Evolutionary conservation across 2,888 invertebrate species (phyloP), one percentile per base, ranked within the genome.

Genomic region (Erannis defoliaria): DNA sequence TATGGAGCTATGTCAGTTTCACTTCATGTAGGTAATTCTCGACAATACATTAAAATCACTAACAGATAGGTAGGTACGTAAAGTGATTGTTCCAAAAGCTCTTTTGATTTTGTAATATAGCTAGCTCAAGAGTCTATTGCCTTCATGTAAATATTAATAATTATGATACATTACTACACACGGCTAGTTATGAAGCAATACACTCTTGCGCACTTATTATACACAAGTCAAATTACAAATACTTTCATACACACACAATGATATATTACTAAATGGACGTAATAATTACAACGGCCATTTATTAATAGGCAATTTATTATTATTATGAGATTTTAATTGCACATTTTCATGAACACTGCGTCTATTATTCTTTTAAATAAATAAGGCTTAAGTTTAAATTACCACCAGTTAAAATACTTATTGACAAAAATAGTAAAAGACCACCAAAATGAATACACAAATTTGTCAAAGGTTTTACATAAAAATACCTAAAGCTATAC

Each of bases 231-330:
- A 45, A 26, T 40, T 33, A 19, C 18, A 19, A 45, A 37, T 53
- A 53, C 49, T 23, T 43, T 54, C 50, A 49, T 23, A 55, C 51
- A 55, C 51, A 58, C 21, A 55, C 45, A 51, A 45, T 55, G 37
- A 23, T 33, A 58, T 55, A 33, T 33, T 55, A 56, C 45, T 31
- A 50, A 43, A 61, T 60, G 64, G 64, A 67, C 64, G 59, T 58
- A 57, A 54, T 60, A 38, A 54, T 61, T 55, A 45, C 55, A 55
- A 50, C 43, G 55, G 43, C 60, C 55, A 50, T 55, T 46, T 48
- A 43, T 31, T 59, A 54, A 33, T 54, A 60, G 48, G 48, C 54
- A 54, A 53, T 31, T 46, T 38, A 51, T 48, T 54, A 55, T 46
- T 26, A 50, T 50, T 55, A 23, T 50, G 55, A 51, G 45, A 55